Evolutionary conservation across 2,113 vertebrate genomes (phyloP), one percentile per base, ranked within the genome.

Genomic region (Xenus cinereus): DNA sequence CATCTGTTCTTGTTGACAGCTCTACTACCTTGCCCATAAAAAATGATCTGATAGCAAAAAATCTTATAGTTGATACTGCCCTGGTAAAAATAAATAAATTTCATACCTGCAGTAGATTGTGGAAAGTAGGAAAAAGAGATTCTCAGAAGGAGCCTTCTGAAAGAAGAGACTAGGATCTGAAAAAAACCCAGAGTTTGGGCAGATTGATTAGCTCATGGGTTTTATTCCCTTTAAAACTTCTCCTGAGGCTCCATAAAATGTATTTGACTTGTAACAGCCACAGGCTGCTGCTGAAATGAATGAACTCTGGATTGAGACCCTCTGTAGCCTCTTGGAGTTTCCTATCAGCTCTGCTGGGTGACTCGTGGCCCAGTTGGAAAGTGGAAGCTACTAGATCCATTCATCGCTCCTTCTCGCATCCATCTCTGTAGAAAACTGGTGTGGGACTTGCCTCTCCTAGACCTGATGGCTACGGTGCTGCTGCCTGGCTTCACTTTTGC

Each of bases 1-100:
- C 59, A 88, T 71, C 90, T 92, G 87, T 88, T 91, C 64, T 45
- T 92, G 59, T 78, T 97, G 93, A 97, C 57, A 87, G 71, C 56
- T 76, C 80, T 87, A 19, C 50, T 45, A 26, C n/a, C 32, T 56
- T 66, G 59, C 51, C 26, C 48, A 53, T 89, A 77, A 92, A 81
- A 78, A 92, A 69, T 48, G 20, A 50, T 74, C 71, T 63, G 75
- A 69, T 48, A 69, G 63, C 37, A 94, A 68, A 78, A 84, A 51
- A 33, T 80, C 15, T 69, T 79, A 48, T 45, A 72, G 67, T 24
- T 53, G 72, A 82, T 63, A 60, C 26, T 73, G 28, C 21, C 51
- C 19, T 80, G 12, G 37, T 72, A n/a, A 74, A 95, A 73, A 85
- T 6, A 83, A 84, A 59, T 8, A 57, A 45, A 5, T 19, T 54